These are phyloP conservation scores for Petaurus breviceps DNA, from an alignment of 2,113 vertebrate genomes.

Conservation along the genomic window DNA sequence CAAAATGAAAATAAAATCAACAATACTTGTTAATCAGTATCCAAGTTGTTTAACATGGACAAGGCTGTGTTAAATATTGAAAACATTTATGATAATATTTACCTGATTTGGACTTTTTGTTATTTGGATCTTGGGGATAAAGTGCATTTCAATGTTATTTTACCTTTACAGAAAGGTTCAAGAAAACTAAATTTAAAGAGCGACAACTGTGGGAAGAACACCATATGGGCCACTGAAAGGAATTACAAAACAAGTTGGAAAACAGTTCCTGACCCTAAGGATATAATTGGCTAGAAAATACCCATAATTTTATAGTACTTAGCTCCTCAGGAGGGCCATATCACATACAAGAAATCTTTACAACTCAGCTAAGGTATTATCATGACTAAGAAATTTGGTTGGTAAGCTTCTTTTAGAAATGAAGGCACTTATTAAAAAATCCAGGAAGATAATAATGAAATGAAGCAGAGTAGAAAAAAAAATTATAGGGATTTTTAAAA, in stretches of 20 bases:
- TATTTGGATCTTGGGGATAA: not conserved
- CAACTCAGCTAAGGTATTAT: not conserved
- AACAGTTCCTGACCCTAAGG: not conserved
- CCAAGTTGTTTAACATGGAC: not conserved
- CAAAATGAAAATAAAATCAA: not conserved
- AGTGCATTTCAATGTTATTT: not conserved
- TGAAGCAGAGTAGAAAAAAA: not conserved
- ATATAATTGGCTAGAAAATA: not conserved
- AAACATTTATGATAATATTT: not conserved
- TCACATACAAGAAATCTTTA: not conserved
- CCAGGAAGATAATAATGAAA: not conserved
- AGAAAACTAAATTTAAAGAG: not conserved
- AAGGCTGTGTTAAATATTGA: not conserved
- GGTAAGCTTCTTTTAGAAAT: not conserved
- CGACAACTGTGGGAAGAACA: not conserved
- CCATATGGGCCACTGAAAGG: not conserved
- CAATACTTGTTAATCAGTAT: not conserved
- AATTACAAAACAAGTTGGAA: not conserved
- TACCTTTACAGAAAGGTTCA: not conserved
- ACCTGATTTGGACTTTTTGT: not conserved
- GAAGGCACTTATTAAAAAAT: not conserved
- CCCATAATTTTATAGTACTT: not conserved
- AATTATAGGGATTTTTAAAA: not conserved
- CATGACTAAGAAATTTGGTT: not conserved
- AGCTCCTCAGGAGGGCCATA: not conserved